These are phyloP conservation scores for Ailuropoda melanoleuca DNA, from an alignment of 2,113 vertebrate species.

Conservation along the genomic window DNA sequence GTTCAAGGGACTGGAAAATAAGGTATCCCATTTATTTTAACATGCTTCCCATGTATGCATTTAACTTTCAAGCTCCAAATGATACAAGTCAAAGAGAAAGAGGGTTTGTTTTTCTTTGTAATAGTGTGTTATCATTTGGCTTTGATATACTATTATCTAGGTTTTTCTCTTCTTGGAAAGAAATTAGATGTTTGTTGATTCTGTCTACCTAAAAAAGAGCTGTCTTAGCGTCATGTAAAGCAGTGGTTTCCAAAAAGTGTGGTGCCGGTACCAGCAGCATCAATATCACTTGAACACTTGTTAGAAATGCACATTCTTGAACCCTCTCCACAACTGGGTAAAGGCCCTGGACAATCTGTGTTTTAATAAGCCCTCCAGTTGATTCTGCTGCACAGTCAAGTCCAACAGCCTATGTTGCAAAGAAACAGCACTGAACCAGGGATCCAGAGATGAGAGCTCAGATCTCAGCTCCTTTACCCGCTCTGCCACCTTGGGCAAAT, in stretches of 20 bases:
- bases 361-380: background rate
- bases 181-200: background rate
- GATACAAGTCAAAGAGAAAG: background rate
- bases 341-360: background rate
- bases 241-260: background rate
- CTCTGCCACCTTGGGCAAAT: background rate
- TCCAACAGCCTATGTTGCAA: background rate
- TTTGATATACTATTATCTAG: background rate
- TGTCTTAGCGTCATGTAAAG: background rate
- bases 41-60: background rate
- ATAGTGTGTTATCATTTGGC: background rate
- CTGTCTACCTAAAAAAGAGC: background rate
- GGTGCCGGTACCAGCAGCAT: background rate
- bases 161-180: slow-evolving; percentile 18
- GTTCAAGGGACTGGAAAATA: background rate
- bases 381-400: background rate
- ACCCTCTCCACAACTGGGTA: background rate
- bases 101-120: background rate
- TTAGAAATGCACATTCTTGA: background rate
- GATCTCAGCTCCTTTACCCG: background rate
- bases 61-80: background rate
- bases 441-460: background rate
- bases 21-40: background rate
- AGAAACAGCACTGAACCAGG: background rate
- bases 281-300: background rate